These are phyloP conservation scores for Deroptyus accipitrinus DNA, from an alignment of 2,113 vertebrate genomes.

Conservation along the genomic window DNA sequence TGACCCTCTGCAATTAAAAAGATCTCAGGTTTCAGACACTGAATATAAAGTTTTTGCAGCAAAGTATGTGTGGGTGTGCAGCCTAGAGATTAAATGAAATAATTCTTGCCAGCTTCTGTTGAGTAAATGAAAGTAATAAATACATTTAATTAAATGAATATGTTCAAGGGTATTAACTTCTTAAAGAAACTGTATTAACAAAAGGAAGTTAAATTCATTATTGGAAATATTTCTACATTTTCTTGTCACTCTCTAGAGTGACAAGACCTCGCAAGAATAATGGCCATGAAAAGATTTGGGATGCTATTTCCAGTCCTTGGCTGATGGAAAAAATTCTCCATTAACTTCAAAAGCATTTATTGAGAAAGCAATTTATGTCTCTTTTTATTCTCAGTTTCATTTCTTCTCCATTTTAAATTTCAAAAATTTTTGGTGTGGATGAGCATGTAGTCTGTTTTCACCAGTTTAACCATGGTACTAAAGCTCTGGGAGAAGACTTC, in stretches of 20 bases:
- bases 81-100: conserved; percentile 39
- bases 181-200: background rate
- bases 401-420: background rate
- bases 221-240: background rate
- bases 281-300: background rate
- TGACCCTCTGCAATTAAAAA: conserved; percentile 33
- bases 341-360: background rate
- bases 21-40: conserved; percentile 22
- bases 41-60: conserved; percentile 30
- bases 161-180: conserved; percentile 9
- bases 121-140: conserved; percentile 57
- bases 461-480: background rate
- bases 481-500: background rate
- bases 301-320: background rate
- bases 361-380: background rate
- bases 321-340: background rate
- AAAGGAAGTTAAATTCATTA: background rate
- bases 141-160: conserved; percentile 41
- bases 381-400: background rate
- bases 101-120: conserved; percentile 40
- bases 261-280: background rate
- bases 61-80: conserved; percentile 43
- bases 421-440: background rate
- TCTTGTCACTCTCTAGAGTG: background rate
- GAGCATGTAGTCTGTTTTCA: background rate